Evolutionary conservation across 92 coral and sea anemone genomes (phyloP).

Genomic region (Bergia puertoricense): DNA sequence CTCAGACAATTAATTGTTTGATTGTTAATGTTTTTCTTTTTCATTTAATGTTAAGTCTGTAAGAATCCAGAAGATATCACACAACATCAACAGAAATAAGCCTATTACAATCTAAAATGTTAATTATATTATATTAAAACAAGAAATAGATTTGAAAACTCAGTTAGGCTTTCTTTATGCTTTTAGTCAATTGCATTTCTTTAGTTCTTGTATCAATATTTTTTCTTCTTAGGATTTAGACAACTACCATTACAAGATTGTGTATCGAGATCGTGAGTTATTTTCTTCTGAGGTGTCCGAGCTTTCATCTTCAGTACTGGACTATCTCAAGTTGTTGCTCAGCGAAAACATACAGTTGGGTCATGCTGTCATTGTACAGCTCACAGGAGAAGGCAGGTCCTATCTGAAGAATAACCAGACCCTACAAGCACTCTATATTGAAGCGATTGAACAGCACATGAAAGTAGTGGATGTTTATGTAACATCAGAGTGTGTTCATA

Average conservation of each 20-base stretch:
- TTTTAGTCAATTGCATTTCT: neutral
- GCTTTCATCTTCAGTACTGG: slow-evolving; percentile 66
- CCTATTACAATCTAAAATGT: too few species aligned
- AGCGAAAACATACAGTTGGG: slow-evolving; percentile 75
- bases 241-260: slow-evolving; percentile 82
- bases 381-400: slow-evolving; percentile 65
- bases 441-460: slow-evolving; percentile 60
- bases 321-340: slow-evolving; percentile 65
- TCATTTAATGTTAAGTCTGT: too few species aligned
- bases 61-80: too few species aligned
- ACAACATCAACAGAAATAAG: too few species aligned
- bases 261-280: slow-evolving; percentile 66
- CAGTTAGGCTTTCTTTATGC: too few species aligned
- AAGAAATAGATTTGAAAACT: too few species aligned
- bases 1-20: too few species aligned
- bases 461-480: slow-evolving; percentile 43
- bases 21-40: too few species aligned
- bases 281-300: slow-evolving; percentile 68
- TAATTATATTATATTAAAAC: too few species aligned
- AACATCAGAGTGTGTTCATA: neutral
- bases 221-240: slow-evolving; percentile 76
- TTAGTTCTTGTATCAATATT: neutral
- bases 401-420: slow-evolving; percentile 75
- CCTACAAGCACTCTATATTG: slow-evolving; percentile 72
- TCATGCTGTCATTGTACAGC: slow-evolving; percentile 73